phyloP scores from a whole-genome alignment of 2,797 vertebrate genomes.

The Helostoma temminkii region DNA sequence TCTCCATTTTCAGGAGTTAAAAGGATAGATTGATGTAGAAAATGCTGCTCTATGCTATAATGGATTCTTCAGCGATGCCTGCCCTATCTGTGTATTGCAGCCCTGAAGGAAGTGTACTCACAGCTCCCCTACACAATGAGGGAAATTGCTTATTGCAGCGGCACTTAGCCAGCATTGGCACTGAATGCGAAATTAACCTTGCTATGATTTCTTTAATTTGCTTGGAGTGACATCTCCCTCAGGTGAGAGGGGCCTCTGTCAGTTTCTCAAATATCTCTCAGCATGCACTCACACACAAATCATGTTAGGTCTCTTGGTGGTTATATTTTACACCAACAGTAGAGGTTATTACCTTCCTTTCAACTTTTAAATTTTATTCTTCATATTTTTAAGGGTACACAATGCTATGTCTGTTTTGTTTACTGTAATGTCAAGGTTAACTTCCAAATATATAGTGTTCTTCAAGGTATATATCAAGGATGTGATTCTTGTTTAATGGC shows the following conservation, averaged over 20 bases:
- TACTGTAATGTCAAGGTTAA: constrained; percentile 44
- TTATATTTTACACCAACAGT: constrained; percentile 37
- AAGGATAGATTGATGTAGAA: constrained; percentile 82
- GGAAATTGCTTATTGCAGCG: constrained; percentile 84
- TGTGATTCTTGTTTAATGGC: constrained; percentile 63
- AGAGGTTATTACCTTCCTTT: constrained; percentile 6
- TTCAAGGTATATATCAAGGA: constrained; percentile 57
- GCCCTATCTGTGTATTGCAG: constrained; percentile 85
- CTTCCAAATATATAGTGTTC: constrained; percentile 37
- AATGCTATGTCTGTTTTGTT: constrained; percentile 22
- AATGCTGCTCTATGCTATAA: constrained; percentile 81
- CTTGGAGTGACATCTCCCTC: constrained; percentile 78
- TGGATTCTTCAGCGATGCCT: constrained; percentile 80
- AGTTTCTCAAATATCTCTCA: constrained; percentile 63
- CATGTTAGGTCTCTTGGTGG: constrained; percentile 28
- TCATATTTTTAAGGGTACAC: constrained; percentile 9
- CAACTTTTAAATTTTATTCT: constrained; percentile 4
- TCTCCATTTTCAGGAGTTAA: constrained; percentile 82
- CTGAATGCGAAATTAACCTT: constrained; percentile 84
- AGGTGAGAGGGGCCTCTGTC: constrained; percentile 63
- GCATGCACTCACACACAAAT: constrained; percentile 25
- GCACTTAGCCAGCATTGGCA: constrained; percentile 78
- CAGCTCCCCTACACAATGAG: constrained; percentile 81
- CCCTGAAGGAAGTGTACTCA: constrained; percentile 82
- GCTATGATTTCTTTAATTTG: constrained; percentile 85